Conservation (phyloP, 1,140 invertebrate genomes). For the Carcinoscorpius rotundicauda region DNA sequence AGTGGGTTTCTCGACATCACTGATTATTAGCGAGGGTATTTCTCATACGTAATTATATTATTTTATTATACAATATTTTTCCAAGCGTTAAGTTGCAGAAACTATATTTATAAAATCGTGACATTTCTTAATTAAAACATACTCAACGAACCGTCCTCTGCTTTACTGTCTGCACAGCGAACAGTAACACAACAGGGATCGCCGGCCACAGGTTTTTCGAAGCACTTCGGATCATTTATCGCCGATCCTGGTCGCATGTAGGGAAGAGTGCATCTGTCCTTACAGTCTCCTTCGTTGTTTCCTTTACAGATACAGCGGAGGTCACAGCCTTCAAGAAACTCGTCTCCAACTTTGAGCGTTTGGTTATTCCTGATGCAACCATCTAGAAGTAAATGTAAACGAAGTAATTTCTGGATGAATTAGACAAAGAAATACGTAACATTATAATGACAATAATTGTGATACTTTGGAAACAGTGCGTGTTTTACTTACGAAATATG, state of each 20-base stretch:
- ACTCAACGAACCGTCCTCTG: too few species aligned
- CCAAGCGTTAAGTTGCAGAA: too few species aligned
- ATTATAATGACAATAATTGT: neutral
- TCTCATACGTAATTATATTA: too few species aligned
- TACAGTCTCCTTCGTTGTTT: constrained; percentile 14
- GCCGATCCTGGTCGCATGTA: constrained; percentile 30
- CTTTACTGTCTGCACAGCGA: constrained; percentile 37
- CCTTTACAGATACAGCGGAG: constrained; percentile 31
- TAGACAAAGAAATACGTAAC: neutral
- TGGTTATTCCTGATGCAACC: constrained; percentile 31
- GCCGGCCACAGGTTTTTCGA: constrained; percentile 47
- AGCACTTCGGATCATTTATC: constrained; percentile 54
- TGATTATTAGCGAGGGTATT: too few species aligned
- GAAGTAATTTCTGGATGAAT: neutral
- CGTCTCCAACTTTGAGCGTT: constrained; percentile 30
- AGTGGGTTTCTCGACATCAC: too few species aligned
- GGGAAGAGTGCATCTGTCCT: constrained; percentile 18
- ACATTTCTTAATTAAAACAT: too few species aligned
- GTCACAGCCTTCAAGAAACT: constrained; percentile 33
- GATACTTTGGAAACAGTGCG: neutral
- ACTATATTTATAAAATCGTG: too few species aligned
- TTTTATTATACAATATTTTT: too few species aligned
- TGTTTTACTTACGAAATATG: too few species aligned
- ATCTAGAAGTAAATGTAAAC: constrained; percentile 20
- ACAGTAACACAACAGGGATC: constrained; percentile 65